Evolutionary conservation across 30 jellyfish, hydroid and myxozoan genomes (phyloP), one percentile per base, ranked within the genome.

Genomic region (Mastigias papua): DNA sequence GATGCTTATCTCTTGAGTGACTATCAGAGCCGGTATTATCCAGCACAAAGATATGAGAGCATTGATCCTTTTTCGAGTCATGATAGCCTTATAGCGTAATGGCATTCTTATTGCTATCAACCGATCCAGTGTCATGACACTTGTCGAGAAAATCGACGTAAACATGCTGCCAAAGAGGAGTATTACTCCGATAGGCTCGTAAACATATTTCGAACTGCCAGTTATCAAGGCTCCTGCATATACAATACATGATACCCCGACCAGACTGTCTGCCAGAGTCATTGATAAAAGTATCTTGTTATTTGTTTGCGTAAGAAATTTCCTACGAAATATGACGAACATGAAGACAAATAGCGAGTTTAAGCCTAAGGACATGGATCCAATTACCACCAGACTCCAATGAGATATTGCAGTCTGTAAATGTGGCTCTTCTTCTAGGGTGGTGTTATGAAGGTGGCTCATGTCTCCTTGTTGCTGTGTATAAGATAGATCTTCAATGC

Each of bases 101-200:
- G 93, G 93, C 17, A 73, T 4, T 63, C 70, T 84, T 54, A 71
- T 64, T 42, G 87, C 93, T 2, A 84, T 62, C 50, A 67, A 29
- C 2, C 93, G 86, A 46, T 84, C 93, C 20, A 84, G 67, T 13
- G 93, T 84, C 81, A 84, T 76, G 13, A 37, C 35, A 3, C 82
- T 84, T 9, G 72, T 31, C 19, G 87, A 71, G 69, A 72, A 61
- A 21, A 70, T 84, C 0, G 93, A 84, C 15, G 81, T 60, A 31
- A 84, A 84, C 93, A 84, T 84, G 60, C 87, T 84, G 2, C 87
- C 93, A 33, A 84, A 84, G 4, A 84, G 83, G 8, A 87, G 93
- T 1, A 84, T 28, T 7, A 84, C 81, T 1, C 87, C 93, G 0
- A 33, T 29, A 34, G 72, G 65, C 58, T 51, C 72, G 73, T 84